Evolutionary conservation across 2,888 invertebrate genomes (phyloP).

Genomic region (Yponomeuta malinellus): DNA sequence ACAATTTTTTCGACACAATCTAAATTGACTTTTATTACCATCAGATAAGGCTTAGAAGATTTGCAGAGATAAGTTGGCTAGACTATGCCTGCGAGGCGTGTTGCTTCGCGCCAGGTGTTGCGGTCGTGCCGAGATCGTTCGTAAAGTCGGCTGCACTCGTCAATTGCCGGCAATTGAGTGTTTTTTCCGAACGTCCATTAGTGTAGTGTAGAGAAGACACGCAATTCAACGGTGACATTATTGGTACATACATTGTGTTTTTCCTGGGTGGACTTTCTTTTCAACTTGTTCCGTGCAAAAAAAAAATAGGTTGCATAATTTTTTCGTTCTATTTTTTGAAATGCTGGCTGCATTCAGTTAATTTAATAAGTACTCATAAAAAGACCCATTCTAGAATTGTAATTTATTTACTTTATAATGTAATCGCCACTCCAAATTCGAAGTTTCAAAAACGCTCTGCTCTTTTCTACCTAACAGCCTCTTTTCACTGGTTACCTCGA

Average conservation of each 20-base stretch:
- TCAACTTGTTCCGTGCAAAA: background rate
- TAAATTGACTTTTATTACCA: background rate
- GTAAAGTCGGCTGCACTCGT: conserved; percentile 46
- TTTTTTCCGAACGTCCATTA: conserved; percentile 64
- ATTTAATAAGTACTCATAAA: too few species aligned
- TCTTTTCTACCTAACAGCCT: background rate
- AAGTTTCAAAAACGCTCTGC: background rate
- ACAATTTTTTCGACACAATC: background rate
- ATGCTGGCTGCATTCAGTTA: too few species aligned
- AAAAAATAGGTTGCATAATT: background rate
- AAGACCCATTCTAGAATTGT: too few species aligned
- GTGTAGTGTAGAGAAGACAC: conserved; percentile 52
- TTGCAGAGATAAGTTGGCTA: background rate
- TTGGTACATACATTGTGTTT: conserved; percentile 40
- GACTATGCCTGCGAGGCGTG: background rate
- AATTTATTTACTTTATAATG: too few species aligned
- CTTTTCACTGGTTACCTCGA: background rate
- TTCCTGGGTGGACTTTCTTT: conserved; percentile 13
- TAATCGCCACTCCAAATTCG: background rate
- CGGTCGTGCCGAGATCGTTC: conserved; percentile 52
- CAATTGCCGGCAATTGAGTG: conserved; percentile 62
- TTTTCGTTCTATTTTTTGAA: background rate
- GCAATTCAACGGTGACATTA: conserved; percentile 43
- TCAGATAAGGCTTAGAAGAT: conserved; percentile 1
- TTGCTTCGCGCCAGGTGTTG: conserved; percentile 44